Evolutionary conservation across 2,113 vertebrate genomes (phyloP).

Genomic region (Cardinalis cardinalis): DNA sequence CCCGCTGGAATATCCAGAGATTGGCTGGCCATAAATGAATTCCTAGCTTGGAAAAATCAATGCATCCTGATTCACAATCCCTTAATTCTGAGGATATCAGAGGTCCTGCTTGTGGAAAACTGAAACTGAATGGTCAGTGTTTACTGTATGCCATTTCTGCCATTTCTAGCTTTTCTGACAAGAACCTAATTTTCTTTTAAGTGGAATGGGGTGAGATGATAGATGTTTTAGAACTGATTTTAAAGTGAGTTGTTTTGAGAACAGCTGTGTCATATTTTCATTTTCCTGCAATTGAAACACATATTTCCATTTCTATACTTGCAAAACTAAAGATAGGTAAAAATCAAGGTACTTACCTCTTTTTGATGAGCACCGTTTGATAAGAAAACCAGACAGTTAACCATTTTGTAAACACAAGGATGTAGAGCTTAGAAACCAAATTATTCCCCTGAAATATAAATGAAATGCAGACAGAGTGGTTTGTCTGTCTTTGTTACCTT

Average conservation of each 20-base stretch:
- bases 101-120: background rate
- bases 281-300: background rate
- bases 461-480: background rate
- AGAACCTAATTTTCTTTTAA: background rate
- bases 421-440: background rate
- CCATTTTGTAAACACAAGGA: background rate
- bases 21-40: background rate
- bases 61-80: background rate
- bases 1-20: background rate
- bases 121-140: background rate
- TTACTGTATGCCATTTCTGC: background rate
- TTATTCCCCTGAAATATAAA: background rate
- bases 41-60: background rate
- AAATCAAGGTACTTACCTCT: background rate
- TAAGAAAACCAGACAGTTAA: background rate
- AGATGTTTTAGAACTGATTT: background rate
- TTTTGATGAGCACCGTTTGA: background rate
- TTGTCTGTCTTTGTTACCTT: background rate
- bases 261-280: background rate
- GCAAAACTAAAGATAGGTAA: background rate
- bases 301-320: background rate
- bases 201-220: background rate
- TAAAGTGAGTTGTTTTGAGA: background rate
- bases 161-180: background rate
- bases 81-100: background rate